Evolutionary conservation across 2,797 vertebrate species (phyloP).

Genomic region (Bovichtus diacanthus): DNA sequence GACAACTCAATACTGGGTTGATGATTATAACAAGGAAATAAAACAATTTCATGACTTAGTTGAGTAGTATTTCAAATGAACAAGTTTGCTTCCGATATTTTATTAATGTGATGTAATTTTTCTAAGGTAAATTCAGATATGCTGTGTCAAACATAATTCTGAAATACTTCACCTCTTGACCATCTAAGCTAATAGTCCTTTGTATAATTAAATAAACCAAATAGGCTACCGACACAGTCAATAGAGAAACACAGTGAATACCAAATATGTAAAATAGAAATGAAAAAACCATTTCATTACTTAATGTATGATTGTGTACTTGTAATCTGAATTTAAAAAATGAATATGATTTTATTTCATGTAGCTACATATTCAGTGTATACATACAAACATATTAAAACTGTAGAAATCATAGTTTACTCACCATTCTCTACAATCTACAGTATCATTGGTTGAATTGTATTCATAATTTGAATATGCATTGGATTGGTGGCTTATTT

Average conservation of each 20-base stretch:
- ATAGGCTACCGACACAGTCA: background rate
- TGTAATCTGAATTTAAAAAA: background rate
- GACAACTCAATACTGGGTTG: background rate
- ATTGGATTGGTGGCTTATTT: slow-evolving; percentile 16
- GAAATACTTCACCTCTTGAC: background rate
- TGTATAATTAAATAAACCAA: background rate
- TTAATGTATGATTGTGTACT: background rate
- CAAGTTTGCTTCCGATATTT: background rate
- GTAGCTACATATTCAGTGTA: background rate
- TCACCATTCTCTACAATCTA: no score
- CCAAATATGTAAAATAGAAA: background rate
- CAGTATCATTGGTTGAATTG: background rate
- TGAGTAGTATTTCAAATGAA: background rate
- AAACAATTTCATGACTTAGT: background rate
- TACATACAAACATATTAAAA: background rate
- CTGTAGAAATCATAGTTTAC: background rate
- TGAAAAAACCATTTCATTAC: background rate
- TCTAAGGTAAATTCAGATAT: background rate
- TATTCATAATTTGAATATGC: background rate
- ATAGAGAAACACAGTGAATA: background rate
- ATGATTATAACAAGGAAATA: background rate
- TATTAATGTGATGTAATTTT: background rate
- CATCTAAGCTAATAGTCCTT: background rate
- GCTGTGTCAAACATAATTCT: background rate
- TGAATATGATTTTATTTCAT: background rate